Evolutionary conservation across 2,113 vertebrate genomes (phyloP), one percentile per base, ranked within the genome.

Genomic region (Phodopus roborovskii): DNA sequence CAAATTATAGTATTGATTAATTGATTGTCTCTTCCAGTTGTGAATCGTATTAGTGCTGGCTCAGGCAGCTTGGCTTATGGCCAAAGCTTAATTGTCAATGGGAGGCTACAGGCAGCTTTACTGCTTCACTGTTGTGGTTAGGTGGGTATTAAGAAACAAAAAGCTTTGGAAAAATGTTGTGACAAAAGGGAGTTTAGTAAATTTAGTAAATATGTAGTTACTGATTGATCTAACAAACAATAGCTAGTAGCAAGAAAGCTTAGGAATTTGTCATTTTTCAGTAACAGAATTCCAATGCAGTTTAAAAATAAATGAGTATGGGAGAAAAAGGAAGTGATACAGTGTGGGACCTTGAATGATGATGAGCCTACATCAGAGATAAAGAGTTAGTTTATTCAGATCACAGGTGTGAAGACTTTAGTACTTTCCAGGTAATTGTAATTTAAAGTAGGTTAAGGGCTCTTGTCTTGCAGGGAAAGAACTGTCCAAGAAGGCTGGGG

Each of bases 1-100:
- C 97, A 98, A 98, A 98, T 98, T 98, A 98, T 97, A 97, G 96
- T 98, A 99, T 98, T 98, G 98, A 99, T 98, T 99, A 98, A 99
- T 98, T 98, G 98, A 99, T 98, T 98, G 94, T 94, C 97, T 98
- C 97, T 98, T 98, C 97, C 96, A 98, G 95, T 98, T 98, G 98
- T 98, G 98, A 98, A 98, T 97, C 98, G 96, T 98, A 98, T 98
- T 98, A 98, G 79, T 74, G 84, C 91, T 98, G 96, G 97, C 94
- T 98, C 96, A 97, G 96, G 93, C 56, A 92, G 87, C 9, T 86
- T 98, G 98, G 97, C 95, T 90, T 42, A 93, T 92, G 45, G 92
- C 98, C 98, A 98, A 89, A 96, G 60, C 75, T 94, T 98, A 96
- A 97, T 98, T 96, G 98, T 94, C 96, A 97, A 79, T 95, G 77